Conservation (phyloP, 2,888 invertebrate genomes). For the Drosophila quasianomalipes region DNA sequence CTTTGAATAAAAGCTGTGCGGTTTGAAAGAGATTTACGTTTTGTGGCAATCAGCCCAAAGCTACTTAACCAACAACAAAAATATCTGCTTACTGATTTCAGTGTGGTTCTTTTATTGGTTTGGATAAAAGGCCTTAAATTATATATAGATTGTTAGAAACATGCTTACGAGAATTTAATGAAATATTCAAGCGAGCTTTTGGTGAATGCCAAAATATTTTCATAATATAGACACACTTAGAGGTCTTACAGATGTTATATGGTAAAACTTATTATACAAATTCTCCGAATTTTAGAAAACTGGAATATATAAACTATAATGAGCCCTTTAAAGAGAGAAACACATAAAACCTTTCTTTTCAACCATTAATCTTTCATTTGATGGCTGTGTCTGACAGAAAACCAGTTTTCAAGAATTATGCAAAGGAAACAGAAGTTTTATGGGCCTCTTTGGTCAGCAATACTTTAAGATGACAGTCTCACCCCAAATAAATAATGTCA, state of each 20-base stretch:
- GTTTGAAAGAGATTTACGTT: conserved; percentile 64
- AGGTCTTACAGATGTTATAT: neutral
- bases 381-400: neutral
- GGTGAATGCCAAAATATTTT: neutral
- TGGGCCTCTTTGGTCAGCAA: neutral
- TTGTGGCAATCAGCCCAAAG: conserved; percentile 40
- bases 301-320: neutral
- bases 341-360: neutral
- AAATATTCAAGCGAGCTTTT: neutral
- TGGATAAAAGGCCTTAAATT: conserved; percentile 3
- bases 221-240: too few relatives aligned
- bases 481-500: conserved; percentile 16
- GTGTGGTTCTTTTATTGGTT: conserved; percentile 1
- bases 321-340: neutral
- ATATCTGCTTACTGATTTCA: conserved; percentile 34
- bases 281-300: neutral
- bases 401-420: conserved; percentile 37
- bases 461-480: neutral
- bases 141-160: conserved; percentile 7
- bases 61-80: conserved; percentile 58
- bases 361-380: conserved; percentile 32
- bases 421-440: conserved; percentile 39
- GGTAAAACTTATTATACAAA: neutral
- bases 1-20: conserved; percentile 54
- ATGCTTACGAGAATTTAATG: neutral